Conservation (phyloP, 2,113 vertebrate species). For the Micromys minutus region DNA sequence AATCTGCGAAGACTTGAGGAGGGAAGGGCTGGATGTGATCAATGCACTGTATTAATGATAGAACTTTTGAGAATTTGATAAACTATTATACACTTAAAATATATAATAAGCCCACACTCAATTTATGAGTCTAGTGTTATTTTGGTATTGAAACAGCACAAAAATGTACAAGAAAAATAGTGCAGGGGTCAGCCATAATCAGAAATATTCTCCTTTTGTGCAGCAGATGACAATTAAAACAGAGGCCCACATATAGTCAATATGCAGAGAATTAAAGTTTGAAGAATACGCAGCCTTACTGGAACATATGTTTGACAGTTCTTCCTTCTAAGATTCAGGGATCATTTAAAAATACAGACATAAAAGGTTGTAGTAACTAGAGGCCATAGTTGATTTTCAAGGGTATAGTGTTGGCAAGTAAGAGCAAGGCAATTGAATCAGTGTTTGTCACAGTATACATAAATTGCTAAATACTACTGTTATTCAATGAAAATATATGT, state of each 20-base stretch:
- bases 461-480: not conserved
- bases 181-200: not conserved
- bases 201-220: not conserved
- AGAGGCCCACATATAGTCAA: not conserved
- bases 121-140: not conserved
- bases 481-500: not conserved
- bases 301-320: not conserved
- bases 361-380: not conserved
- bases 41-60: not conserved
- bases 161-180: not conserved
- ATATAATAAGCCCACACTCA: not conserved
- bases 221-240: not conserved
- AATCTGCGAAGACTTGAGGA: not conserved
- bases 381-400: not conserved
- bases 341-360: not conserved
- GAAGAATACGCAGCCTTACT: not conserved
- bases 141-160: not conserved
- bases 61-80: not conserved
- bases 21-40: not conserved
- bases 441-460: not conserved
- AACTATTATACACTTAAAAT: not conserved
- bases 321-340: not conserved
- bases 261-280: not conserved
- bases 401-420: not conserved
- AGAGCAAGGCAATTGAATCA: not conserved